phyloP scores from a whole-genome alignment of 2,113 vertebrate genomes.

The Erinaceus europaeus region DNA sequence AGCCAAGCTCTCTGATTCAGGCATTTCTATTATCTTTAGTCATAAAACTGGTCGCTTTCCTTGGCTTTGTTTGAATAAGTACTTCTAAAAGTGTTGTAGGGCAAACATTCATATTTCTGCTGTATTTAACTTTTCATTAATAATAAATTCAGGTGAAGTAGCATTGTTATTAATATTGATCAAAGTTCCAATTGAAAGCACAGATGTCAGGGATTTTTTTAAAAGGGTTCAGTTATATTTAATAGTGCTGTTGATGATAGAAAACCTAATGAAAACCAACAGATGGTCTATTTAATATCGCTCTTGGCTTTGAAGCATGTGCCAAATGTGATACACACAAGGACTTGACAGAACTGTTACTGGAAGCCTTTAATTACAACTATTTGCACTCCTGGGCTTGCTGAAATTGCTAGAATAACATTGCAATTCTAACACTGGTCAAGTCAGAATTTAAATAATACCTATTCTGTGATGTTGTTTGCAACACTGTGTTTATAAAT shows the following conservation, averaged over 20 bases:
- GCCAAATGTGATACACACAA: constrained; percentile 83
- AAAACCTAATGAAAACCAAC: constrained; percentile 85
- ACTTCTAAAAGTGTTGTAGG: constrained; percentile 71
- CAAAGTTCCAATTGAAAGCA: constrained; percentile 79
- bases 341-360: constrained; percentile 80
- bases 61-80: constrained; percentile 65
- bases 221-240: constrained; percentile 79
- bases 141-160: constrained; percentile 82
- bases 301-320: constrained; percentile 80
- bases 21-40: not conserved
- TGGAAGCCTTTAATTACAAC: constrained; percentile 85
- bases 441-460: constrained; percentile 60
- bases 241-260: constrained; percentile 83
- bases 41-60: not conserved
- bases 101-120: constrained; percentile 78
- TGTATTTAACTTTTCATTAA: constrained; percentile 82
- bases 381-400: constrained; percentile 73
- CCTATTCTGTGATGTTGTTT: constrained; percentile 13
- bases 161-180: constrained; percentile 85
- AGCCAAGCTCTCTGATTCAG: not conserved
- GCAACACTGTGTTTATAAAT: constrained; percentile 41
- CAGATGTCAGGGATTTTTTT: constrained; percentile 81
- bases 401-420: constrained; percentile 62
- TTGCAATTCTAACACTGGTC: constrained; percentile 46
- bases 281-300: constrained; percentile 87